Evolutionary conservation across 2,113 vertebrate species (phyloP), one percentile per base, ranked within the genome.

Genomic region (Actenoides hombroni): DNA sequence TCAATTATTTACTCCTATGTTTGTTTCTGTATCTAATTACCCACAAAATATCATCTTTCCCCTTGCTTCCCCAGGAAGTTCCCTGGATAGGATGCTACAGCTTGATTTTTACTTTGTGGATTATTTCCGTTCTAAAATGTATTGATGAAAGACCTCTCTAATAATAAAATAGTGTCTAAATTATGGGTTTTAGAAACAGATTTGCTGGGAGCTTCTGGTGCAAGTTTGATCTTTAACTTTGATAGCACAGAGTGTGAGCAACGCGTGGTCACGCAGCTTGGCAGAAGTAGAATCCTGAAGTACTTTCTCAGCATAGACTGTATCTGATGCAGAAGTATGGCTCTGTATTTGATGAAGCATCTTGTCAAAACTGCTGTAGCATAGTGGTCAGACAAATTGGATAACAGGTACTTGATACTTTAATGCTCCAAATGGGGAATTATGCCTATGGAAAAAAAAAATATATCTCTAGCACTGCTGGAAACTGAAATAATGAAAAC

Each of bases 261-360:
- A 3, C 3, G 5, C 0, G 2, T 73, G 35, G 33, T 60, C 8
- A 13, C 2, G 4, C 13, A 51, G n/a, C 23, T 12, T 56, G 26
- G n/a, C 54, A 69, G 42, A 51, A 64, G 35, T 16, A 37, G 21
- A 12, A 39, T 79, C 51, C 39, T 65, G 63, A 64, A 64, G 48
- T 49, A 13, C n/a, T 56, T 1, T 4, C 25, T 86, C 7, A 29
- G 13, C 19, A 8, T 0, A 26, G n/a, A 9, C 61, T 56, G 26
- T 2, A 1, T 53, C 33, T 76, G 67, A 13, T 74, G 31, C 56
- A 54, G 48, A 42, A 61, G 20, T 64, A 35, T 9, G 68, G 21
- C 17, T 68, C 59, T 28, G 37, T 46, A 8, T 35, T 48, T 48
- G 64, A 48, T 82, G 69, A 86, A 83, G n/a, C 24, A 33, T 24